Evolutionary conservation across 2,888 invertebrate genomes (phyloP).

Genomic region (Temnothorax rugatulus): DNA sequence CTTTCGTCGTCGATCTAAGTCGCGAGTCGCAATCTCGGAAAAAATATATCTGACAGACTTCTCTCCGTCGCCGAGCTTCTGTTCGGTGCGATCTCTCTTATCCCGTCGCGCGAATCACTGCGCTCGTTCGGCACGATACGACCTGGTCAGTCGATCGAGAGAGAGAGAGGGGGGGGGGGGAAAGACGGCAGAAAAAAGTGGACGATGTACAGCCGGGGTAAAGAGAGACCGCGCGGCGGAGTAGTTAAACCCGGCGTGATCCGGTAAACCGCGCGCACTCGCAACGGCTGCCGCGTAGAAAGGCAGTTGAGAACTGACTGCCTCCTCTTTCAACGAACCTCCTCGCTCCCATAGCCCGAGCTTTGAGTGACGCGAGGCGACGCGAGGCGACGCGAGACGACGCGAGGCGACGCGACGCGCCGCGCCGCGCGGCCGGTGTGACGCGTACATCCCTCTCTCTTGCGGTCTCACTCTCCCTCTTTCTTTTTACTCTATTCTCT

Average conservation of each 20-base stretch:
- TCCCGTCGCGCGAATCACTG: slow-evolving; percentile 46
- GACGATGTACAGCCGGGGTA: slow-evolving; percentile 19
- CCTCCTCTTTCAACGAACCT: slow-evolving; percentile 75
- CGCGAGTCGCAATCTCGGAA: not conserved
- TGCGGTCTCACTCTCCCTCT: slow-evolving; percentile 50
- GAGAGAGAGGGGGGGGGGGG: not conserved
- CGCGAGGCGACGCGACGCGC: slow-evolving; percentile 70
- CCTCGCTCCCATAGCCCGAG: slow-evolving; percentile 75
- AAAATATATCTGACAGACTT: not conserved
- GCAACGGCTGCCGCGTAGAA: slow-evolving; percentile 83
- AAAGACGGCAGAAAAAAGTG: slow-evolving; percentile 32
- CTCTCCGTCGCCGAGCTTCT: not conserved
- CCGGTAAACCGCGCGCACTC: slow-evolving; percentile 81
- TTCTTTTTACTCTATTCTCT: slow-evolving; percentile 42
- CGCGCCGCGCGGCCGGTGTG: slow-evolving; percentile 78
- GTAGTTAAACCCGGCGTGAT: slow-evolving; percentile 82
- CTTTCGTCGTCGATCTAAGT: not conserved
- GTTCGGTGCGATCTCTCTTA: slow-evolving; percentile 31
- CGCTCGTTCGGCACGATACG: not conserved
- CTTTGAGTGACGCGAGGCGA: slow-evolving; percentile 84
- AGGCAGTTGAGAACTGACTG: slow-evolving; percentile 85
- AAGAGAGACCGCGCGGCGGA: slow-evolving; percentile 72
- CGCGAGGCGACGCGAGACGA: slow-evolving; percentile 77
- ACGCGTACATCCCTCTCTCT: slow-evolving; percentile 81
- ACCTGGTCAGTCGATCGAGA: not conserved